Base-by-base conservation (phyloP, 1,140 invertebrate genomes). In the Maconellicoccus hirsutus region DNA sequence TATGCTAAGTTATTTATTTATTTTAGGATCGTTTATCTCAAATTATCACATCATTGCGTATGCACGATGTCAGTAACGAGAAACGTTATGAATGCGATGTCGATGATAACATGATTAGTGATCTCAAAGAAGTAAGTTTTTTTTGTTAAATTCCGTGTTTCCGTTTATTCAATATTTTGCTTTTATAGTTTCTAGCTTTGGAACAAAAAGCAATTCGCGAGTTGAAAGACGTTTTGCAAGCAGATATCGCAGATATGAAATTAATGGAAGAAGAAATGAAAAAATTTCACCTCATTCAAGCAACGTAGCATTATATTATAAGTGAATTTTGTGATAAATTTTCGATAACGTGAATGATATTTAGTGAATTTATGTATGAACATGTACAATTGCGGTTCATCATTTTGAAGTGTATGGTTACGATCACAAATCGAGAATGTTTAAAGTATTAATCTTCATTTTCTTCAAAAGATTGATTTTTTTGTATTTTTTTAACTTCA, bases 261-360 rank as follows among this genome's bases (percentile, higher is more conserved):
- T 23, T 66, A 23, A 66, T 66, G 61, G 61, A 66, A 66, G 61
- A 66, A 26, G 61, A 66, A 26, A 66, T 66, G 61, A 66, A 26
- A 25, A 66, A 26, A 22, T 66, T 66, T 26, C 61, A 66, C 3
- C 25, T 26, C 21, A 23, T 66, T 23, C 22, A 22, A 26, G 61
- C 61, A 3, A 14, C 42, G n/a, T 52, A 16, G 16, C n/a, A 52
- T 19, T 52, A 19, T 52, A 16, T 8, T 52, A 52, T 3, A 16
- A 52, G 29, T 33, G 29, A 33, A 33, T 6, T 33, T 12, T 33
- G 29, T 33, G 29, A n/a, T n/a, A n/a, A n/a, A n/a, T n/a, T n/a
- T n/a, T n/a, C n/a, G n/a, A n/a, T n/a, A n/a, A n/a, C n/a, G n/a
- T n/a, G n/a, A n/a, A n/a, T n/a, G n/a, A n/a, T n/a, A n/a, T n/a